These are phyloP conservation scores for Barypeithes pellucidus DNA, from an alignment of 2,888 invertebrate genomes.

Conservation along the genomic window DNA sequence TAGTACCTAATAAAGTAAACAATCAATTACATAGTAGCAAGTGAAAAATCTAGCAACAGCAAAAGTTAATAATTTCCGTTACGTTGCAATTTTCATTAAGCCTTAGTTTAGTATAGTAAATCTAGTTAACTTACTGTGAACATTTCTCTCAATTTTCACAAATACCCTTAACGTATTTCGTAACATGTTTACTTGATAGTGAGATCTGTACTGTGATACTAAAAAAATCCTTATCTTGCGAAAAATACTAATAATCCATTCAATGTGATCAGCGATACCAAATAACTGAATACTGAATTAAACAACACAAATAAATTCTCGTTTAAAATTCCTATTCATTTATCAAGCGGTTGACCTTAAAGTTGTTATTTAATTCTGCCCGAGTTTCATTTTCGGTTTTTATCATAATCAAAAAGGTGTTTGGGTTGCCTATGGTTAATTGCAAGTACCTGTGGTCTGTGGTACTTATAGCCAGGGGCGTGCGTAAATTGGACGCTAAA, in stretches of 20 bases:
- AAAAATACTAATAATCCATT: conserved; percentile 13
- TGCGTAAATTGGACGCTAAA: no score
- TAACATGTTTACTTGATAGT: conserved; percentile 52
- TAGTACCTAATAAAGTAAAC: no score
- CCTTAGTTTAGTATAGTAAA: no score
- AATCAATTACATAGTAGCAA: no score
- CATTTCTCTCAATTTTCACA: conserved; percentile 46
- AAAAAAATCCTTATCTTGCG: conserved; percentile 21
- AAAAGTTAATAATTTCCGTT: no score
- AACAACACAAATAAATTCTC: conserved; percentile 25
- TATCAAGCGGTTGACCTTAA: conserved; percentile 44
- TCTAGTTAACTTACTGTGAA: conserved; percentile 57
- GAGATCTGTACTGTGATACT: conserved; percentile 5
- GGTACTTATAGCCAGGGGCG: no score
- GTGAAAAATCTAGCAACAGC: no score
- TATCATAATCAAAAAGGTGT: not conserved
- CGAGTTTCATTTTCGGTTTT: not conserved
- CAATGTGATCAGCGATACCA: conserved; percentile 25
- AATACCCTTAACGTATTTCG: conserved; percentile 50
- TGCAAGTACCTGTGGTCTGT: not conserved
- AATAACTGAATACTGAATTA: conserved; percentile 20
- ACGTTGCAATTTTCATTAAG: no score
- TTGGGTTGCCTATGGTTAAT: conserved; percentile 10
- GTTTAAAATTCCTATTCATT: conserved; percentile 25
- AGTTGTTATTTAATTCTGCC: conserved; percentile 27